Percentiles rank a stretch among this genome's conserved stretches.
phyloP scores from a whole-genome alignment of 2,113 vertebrate species.

The Thunnus maccoyii region DNA sequence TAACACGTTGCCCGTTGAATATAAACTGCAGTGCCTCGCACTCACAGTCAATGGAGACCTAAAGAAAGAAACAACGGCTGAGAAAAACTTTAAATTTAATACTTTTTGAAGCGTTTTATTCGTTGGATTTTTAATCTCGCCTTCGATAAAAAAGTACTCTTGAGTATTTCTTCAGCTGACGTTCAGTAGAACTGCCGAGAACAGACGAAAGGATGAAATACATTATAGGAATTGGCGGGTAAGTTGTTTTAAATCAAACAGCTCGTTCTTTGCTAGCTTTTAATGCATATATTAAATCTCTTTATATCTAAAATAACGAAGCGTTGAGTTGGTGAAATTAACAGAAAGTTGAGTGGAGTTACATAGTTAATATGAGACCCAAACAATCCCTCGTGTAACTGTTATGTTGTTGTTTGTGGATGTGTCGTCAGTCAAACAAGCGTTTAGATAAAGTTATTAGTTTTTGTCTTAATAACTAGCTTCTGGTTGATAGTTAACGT shows the following conservation, averaged over 20 bases:
- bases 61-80: rapidly evolving
- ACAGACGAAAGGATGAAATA: slow-evolving; percentile 79
- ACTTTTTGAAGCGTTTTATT: not conserved
- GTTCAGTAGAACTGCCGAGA: not conserved
- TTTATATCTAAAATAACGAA: too few relatives aligned
- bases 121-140: not conserved
- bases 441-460: not conserved
- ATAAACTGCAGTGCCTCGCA: slow-evolving; percentile 1
- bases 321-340: not conserved
- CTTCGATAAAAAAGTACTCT: not conserved
- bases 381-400: rapidly evolving
- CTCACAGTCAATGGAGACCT: not conserved
- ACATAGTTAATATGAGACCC: not conserved
- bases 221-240: slow-evolving; percentile 89
- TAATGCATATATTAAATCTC: rapidly evolving
- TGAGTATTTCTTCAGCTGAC: slow-evolving; percentile 1
- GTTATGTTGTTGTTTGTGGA: not conserved
- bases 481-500: not conserved
- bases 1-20: rapidly evolving
- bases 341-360: not conserved
- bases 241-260: slow-evolving; percentile 39
- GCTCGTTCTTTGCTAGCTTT: not conserved
- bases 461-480: rapidly evolving
- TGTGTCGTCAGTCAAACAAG: not conserved
- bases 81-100: rapidly evolving